Base-by-base conservation (phyloP, 2,888 invertebrate species). In the Strigamia crassipes region DNA sequence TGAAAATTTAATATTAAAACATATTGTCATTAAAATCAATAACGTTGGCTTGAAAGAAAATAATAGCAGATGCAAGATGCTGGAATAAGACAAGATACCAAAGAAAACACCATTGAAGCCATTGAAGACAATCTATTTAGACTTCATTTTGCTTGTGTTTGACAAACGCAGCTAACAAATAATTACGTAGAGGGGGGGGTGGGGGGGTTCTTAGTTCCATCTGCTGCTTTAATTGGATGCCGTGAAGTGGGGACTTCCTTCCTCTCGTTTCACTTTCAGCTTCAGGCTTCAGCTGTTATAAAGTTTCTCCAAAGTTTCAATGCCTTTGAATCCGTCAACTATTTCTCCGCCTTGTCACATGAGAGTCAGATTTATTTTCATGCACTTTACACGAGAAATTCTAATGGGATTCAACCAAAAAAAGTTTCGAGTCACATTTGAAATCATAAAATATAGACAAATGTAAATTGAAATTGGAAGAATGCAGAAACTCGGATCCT, bases 131-230 rank as follows among this genome's bases (percentile, higher is more conserved):
- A 73, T 73, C 73, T 73, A 73, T 27, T 73, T 73, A 73, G 73
- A 73, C 73, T 73, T 73, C n/a, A 73, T 73, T 73, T 73, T 73
- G 73, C 73, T 73, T 73, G 73, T 73, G 73, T 73, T 73, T 73
- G 73, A 12, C 73, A 73, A 73, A 73, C 73, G 23, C 73, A 73
- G 73, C 73, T 73, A 73, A 73, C 73, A 73, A 73, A 73, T 73
- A 73, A 73, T 73, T 73, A 73, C 73, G 73, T 73, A 13, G 73
- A 73, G 73, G 73, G 73, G 13, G n/a, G n/a, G n/a, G n/a, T n/a
- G n/a, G n/a, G n/a, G n/a, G 73, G 5, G 4, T 73, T 27, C 27
- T 73, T 13, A 27, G 73, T 27, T 73, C 73, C 73, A 73, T 73
- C 73, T 73, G 73, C 73, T 73, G 31, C 73, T 73, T 73, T 73